These are phyloP conservation scores for Meriones psammophilus DNA, from an alignment of 2,797 vertebrate species.

Conservation along the genomic window DNA sequence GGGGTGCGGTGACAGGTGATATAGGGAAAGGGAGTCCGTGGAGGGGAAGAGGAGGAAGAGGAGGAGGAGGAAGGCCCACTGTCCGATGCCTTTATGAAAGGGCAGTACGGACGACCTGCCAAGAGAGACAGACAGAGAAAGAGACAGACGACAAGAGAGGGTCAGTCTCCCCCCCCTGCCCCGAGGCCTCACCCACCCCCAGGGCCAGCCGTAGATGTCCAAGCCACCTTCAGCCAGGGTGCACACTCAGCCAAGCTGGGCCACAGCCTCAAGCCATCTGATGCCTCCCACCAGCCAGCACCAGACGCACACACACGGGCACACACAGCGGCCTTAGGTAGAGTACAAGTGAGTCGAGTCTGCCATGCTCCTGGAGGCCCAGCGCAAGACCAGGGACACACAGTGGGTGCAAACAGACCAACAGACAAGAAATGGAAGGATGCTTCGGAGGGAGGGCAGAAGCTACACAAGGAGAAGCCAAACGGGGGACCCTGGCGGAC, in stretches of 20 bases:
- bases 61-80: slow-evolving; percentile 92
- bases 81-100: slow-evolving; percentile 98
- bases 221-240: slow-evolving; percentile 66
- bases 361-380: slow-evolving; percentile 5
- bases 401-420: not conserved
- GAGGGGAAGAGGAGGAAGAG: slow-evolving; percentile 92
- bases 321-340: not conserved
- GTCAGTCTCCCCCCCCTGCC: slow-evolving; percentile 87
- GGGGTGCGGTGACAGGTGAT: slow-evolving; percentile 92
- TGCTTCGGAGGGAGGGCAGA: not conserved
- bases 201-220: slow-evolving; percentile 62
- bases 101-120: slow-evolving; percentile 98
- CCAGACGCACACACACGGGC: slow-evolving; percentile 18
- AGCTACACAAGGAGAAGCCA: slow-evolving; percentile 27
- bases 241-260: slow-evolving; percentile 68
- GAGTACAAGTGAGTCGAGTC: not conserved
- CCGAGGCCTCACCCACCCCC: slow-evolving; percentile 78
- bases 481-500: not conserved
- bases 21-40: slow-evolving; percentile 91
- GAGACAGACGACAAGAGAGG: slow-evolving; percentile 88
- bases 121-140: slow-evolving; percentile 89
- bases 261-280: slow-evolving; percentile 63
- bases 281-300: slow-evolving; percentile 51
- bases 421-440: slow-evolving; percentile 9
- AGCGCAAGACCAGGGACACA: slow-evolving; percentile 57